A percentile compares a stretch with the other conserved stretches of the same genome.
These are phyloP conservation scores for Nesidiocoris tenuis DNA, from an alignment of 2,888 invertebrate genomes.

Conservation along the genomic window DNA sequence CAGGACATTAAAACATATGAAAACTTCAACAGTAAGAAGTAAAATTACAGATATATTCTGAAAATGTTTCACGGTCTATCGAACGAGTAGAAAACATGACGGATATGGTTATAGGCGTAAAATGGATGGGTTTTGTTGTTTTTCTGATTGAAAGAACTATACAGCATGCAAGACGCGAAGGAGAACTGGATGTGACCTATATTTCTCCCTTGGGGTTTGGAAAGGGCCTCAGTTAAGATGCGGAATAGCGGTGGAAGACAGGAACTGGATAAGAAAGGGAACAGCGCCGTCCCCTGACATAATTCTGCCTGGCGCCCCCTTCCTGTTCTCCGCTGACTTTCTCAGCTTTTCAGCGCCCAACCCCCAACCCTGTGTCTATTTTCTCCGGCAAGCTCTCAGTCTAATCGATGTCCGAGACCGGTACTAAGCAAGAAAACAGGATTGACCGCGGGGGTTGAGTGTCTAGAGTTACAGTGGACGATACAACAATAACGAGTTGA, in stretches of 20 bases:
- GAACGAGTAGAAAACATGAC: neutral
- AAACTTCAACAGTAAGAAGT: too few species aligned
- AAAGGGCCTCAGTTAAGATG: constrained; percentile 21
- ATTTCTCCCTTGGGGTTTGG: constrained; percentile 22
- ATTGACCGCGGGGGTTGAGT: too few species aligned
- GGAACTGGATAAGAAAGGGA: neutral
- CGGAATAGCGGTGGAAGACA: neutral
- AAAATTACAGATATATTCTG: too few species aligned
- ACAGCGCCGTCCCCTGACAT: constrained; percentile 8
- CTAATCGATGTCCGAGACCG: neutral
- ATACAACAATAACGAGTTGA: too few species aligned
- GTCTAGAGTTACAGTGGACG: too few species aligned
- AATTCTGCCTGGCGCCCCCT: constrained; percentile 24
- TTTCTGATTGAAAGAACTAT: constrained; percentile 18
- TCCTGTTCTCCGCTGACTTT: neutral
- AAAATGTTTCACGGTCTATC: too few species aligned
- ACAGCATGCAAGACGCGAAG: constrained; percentile 10
- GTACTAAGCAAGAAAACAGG: neutral
- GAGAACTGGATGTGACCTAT: constrained; percentile 28
- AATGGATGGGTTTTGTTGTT: neutral
- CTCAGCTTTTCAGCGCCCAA: neutral
- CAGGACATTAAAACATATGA: too few species aligned
- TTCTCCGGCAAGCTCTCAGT: neutral
- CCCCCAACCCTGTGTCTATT: neutral
- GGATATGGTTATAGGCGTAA: neutral